Evolutionary conservation across 2,797 vertebrate species (phyloP), one percentile per base, ranked within the genome.

Genomic region (Perodicticus potto): DNA sequence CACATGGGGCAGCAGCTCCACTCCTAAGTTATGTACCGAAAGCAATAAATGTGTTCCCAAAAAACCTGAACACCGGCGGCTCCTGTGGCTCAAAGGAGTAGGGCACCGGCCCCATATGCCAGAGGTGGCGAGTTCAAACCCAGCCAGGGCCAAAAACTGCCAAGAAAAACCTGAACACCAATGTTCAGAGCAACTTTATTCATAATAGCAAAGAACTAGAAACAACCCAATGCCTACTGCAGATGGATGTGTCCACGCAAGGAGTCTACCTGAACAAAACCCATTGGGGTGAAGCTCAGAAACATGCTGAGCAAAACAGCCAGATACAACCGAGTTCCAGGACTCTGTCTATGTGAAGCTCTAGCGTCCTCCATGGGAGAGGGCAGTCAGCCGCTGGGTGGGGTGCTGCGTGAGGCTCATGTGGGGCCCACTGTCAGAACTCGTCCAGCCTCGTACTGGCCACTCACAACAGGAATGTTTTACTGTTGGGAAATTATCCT

Each of bases 291-390:
- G 25, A 40, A 32, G 45, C 45, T 59, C 40, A 25, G 43, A 80
- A 76, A 17, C 16, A 13, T 34, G 22, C 37, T 70, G 65, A 72
- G 74, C n/a, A 1, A 16, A 16, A 23, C 67, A 63, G 27, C 67
- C 53, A 27, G 53, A 61, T 0, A n/a, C 8, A 34, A 13, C 45
- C 4, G 37, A 40, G 63, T 7, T 1, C 1, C 0, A 0, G 2
- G 61, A 8, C 16, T 69, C 74, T 16, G 13, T 25, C n/a, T 69
- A 7, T 2, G 7, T 7, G 72, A 70, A 59, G n/a, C 25, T 57
- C 70, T 57, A 55, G 25, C 45, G 49, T 37, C 17, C 40, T 61
- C 59, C 4, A n/a, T 0, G 0, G 6, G 61, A 76, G 32, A 19
- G 20, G 34, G 27, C 25, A 53, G 25, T 6, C 9, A 16, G 19